A percentile compares a stretch with the other conserved stretches of the same genome.
Conservation (phyloP, 2,113 vertebrate species). For the Meles meles region DNA sequence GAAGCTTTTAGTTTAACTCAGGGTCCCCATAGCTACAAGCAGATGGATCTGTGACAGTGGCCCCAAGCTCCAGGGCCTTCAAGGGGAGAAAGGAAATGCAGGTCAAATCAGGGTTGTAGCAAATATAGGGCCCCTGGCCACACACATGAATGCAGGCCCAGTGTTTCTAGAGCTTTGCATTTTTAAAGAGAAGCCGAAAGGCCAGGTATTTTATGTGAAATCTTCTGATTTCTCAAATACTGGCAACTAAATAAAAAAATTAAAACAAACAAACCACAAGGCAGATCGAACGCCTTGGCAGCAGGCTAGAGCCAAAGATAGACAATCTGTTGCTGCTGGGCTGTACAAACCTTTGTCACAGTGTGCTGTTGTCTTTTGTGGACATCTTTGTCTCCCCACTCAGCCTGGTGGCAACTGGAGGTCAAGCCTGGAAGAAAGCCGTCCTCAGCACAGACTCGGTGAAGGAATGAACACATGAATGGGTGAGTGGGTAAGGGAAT, state of each 20-base stretch:
- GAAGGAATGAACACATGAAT: neutral
- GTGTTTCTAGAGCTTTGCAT: neutral
- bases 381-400: neutral
- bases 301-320: neutral
- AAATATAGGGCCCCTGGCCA: neutral
- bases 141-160: neutral
- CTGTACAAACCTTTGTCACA: neutral
- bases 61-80: neutral
- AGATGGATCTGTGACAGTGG: neutral
- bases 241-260: neutral
- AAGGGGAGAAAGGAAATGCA: neutral
- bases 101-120: neutral
- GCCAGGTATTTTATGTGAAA: neutral
- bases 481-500: neutral
- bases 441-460: neutral
- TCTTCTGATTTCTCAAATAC: constrained; percentile 16
- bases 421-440: neutral
- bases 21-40: neutral
- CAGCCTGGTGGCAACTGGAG: neutral
- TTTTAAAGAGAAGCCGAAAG: constrained; percentile 26
- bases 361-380: neutral
- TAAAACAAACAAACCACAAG: neutral
- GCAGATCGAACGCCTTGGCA: neutral
- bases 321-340: neutral
- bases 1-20: neutral